Evolutionary conservation across 2,797 vertebrate genomes (phyloP).

Genomic region (Rallus crepitans): DNA sequence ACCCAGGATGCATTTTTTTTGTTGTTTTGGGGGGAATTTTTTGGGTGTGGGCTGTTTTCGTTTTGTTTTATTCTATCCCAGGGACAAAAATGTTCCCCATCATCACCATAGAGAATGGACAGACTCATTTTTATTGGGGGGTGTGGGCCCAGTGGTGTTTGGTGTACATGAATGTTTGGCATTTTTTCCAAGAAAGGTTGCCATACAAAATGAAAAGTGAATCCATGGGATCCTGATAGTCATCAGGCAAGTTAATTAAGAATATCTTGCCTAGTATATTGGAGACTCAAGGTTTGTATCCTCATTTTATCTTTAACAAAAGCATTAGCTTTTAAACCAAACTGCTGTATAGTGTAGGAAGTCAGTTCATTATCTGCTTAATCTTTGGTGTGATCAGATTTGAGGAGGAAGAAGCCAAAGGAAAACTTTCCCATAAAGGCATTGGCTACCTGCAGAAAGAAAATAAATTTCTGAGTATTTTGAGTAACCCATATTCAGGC

Average conservation of each 20-base stretch:
- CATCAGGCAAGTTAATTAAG: background rate
- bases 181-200: background rate
- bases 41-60: background rate
- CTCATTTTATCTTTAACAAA: background rate
- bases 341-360: background rate
- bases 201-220: background rate
- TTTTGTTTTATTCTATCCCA: background rate
- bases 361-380: background rate
- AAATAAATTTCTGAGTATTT: background rate
- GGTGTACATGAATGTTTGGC: background rate
- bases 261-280: background rate
- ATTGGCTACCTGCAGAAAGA: background rate
- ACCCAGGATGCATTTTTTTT: background rate
- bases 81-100: background rate
- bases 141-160: rapidly evolving
- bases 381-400: background rate
- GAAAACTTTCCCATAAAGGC: background rate
- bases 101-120: background rate
- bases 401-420: background rate
- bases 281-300: background rate
- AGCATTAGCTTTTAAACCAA: background rate
- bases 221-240: background rate
- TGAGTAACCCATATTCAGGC: background rate
- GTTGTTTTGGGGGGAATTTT: background rate
- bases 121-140: background rate